Base-by-base conservation (phyloP, 2,797 vertebrate genomes). In the Chromis chromis region DNA sequence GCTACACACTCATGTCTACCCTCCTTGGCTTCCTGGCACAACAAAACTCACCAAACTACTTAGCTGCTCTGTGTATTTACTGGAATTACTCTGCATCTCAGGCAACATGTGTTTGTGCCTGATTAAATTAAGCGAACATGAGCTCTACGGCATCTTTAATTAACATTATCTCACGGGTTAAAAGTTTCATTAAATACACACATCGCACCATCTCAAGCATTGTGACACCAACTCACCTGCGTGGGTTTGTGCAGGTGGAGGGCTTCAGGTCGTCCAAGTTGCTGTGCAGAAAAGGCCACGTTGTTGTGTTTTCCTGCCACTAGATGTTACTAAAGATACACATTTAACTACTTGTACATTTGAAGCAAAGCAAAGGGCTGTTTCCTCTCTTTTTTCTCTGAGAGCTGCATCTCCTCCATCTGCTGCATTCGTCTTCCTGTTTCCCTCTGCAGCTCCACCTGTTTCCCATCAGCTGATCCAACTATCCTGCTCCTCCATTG, bases 401-500 rank as follows among this genome's bases (percentile, higher is more conserved):
- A 70, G 21, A 70, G 60, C 31, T 60, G 27, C 50, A 50, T 70
- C 60, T 61, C 48, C 27, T 42, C 28, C 54, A 68, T 17, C 73
- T 55, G 25, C 40, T 42, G 33, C 82, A 33, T 14, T 14, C 69
- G 59, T 44, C 66, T 86, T 84, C 85, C 82, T 83, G 85, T 76
- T 73, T 69, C 65, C 25, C 2, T 75, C 76, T 65, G 58, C 50
- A 52, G 70, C 67, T 69, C 74, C 82, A 72, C 61, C 62, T 73
- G 71, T 65, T 87, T 87, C 83, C 80, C 31, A 73, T 86, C 74
- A 79, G 81, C 78, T 50, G 48, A 75, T 54, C 25, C 39, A 74
- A 44, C 82, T 76, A 71, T 87, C 79, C 86, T 68, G 88, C 85
- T 84, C 33, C 74, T 52, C 71, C 69, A 91, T 92, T 92, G 90